Evolutionary conservation across 1,140 invertebrate genomes (phyloP), one percentile per base, ranked within the genome.

Genomic region (Notospermus geniculatus): DNA sequence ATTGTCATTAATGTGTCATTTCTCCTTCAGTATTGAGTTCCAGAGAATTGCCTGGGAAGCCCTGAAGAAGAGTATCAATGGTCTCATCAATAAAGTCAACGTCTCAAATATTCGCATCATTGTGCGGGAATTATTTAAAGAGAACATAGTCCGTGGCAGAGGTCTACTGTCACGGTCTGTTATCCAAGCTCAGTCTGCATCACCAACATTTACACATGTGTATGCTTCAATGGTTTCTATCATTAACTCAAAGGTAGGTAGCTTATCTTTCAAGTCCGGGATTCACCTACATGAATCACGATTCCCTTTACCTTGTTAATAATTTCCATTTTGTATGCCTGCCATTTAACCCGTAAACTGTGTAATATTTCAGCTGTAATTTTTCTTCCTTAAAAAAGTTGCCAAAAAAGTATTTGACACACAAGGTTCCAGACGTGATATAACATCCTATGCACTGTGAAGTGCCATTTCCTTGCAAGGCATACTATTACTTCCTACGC

Each of bases 41-140:
- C 97, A 99, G 81, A 84, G 97, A 67, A 88, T 99, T 15, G 90
- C 96, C 1, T 99, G 97, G 97, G 97, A 99, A 85, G 93, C 94
- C 0, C 80, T 99, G 17, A 99, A 99, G 75, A 99, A 99, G 77
- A 97, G 94, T n/a, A 95, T 99, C 64, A 95, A 98, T 76, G 97
- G 97, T 76, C 88, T 91, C 62, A 95, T 99, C 53, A 99, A 99
- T 81, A 99, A 98, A 85, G 89, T 99, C 0, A 99, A 98, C 74
- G 90, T 92, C 0, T 90, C 91, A 0, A 99, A 99, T 76, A 94
- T 99, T 64, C 88, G 88, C 0, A 88, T 92, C 28, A 95, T 99
- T 63, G 92, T 96, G 0, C 86, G 90, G 61, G 91, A 98, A 78
- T 78, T 99, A 23, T 85, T 99, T 9, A 89, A 90, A 71, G 95